Percentiles rank a stretch among this genome's conserved stretches.
These are phyloP conservation scores for Fratercula arctica DNA, from an alignment of 2,797 vertebrate species.

Conservation along the genomic window DNA sequence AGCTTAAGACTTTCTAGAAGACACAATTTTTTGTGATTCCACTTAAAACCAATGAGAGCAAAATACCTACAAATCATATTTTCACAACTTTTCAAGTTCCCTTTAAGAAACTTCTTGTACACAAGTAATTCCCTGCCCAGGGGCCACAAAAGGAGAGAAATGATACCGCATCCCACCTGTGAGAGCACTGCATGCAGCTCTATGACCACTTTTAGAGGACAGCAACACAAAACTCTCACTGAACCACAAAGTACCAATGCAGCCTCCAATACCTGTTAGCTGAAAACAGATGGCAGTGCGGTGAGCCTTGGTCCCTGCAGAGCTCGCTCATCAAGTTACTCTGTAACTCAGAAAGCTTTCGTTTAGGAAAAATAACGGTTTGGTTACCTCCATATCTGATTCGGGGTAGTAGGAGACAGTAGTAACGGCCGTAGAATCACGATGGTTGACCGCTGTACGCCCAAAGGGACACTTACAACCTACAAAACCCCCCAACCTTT, in stretches of 20 bases:
- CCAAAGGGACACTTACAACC: fast-evolving
- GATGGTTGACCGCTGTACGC: fast-evolving
- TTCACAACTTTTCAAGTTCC: background rate
- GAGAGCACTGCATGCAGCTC: background rate
- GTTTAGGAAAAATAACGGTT: background rate
- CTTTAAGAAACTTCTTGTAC: background rate
- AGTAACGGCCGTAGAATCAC: fast-evolving
- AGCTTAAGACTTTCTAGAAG: background rate
- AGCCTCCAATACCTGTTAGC: background rate
- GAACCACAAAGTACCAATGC: fast-evolving
- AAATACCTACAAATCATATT: background rate
- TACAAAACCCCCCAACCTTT: fast-evolving
- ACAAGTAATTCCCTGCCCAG: background rate
- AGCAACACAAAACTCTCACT: background rate
- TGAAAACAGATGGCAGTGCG: background rate
- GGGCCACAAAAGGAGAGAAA: background rate
- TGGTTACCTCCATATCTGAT: background rate
- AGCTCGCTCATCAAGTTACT: background rate
- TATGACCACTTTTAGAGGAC: fast-evolving
- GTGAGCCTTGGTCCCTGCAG: background rate
- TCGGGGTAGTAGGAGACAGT: background rate
- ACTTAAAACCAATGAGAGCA: background rate
- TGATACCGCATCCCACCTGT: fast-evolving
- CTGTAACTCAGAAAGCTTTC: background rate
- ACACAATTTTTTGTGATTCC: background rate